Evolutionary conservation across 1,140 invertebrate species (phyloP), one percentile per base, ranked within the genome.

Genomic region (Antheraea mylitta): DNA sequence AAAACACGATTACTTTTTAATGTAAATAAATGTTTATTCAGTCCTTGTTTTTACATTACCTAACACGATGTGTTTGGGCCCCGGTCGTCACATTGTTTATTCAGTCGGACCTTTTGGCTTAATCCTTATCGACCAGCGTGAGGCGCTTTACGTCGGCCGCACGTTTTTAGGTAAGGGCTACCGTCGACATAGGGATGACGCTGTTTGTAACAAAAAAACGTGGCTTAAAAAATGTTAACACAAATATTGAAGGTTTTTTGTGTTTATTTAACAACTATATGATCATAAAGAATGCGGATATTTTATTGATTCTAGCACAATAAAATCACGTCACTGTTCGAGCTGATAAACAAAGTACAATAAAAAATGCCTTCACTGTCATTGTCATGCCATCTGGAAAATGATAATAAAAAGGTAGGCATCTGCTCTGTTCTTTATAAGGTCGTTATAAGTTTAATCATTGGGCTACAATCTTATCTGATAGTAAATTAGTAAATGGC

Each of bases 71-170:
- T 66, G 68, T 60, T 37, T n/a, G 66, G 64, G 67, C 66, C 19
- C 65, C 67, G 73, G 74, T 69, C 70, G 73, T 76, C 71, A 70
- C 72, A 79, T 78, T 80, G 74, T 77, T 77, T 76, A 80, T 80
- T 80, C 75, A 80, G 73, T 75, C 72, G 66, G 73, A 67, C 76
- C 78, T 70, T 78, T 78, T 72, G 66, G 71, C 30, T 75, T 81
- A 81, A 81, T 80, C 75, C 73, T 70, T 77, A 80, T 82, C 78
- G 76, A 82, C 70, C 76, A 70, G 71, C 73, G 64, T 66, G 30
- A 71, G 59, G 38, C 59, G 36, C 59, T 19, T 68, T 68, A 61
- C 18, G 38, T 61, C 45, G 45, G 16, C 45, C 45, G 45, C 45
- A 53, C 45, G 45, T 53, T 53, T 53, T 53, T 16, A 53, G 11